phyloP scores from a whole-genome alignment of 2,113 vertebrate genomes.

The Fukomys damarensis region DNA sequence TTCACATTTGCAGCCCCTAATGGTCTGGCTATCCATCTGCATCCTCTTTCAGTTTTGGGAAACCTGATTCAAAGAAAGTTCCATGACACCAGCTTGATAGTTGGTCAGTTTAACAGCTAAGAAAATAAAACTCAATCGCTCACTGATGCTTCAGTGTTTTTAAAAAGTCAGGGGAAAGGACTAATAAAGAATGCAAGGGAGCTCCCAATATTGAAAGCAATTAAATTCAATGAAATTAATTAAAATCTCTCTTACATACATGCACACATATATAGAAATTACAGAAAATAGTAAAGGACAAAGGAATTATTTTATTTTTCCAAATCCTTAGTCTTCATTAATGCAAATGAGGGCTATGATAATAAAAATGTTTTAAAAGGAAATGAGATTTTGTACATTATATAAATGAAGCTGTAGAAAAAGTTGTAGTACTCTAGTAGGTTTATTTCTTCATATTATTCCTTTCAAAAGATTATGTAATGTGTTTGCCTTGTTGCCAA shows the following conservation, averaged over 20 bases:
- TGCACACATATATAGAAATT: not conserved
- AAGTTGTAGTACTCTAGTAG: not conserved
- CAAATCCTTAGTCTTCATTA: conserved; percentile 40
- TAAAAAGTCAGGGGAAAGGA: not conserved
- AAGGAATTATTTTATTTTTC: not conserved
- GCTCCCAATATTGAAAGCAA: not conserved
- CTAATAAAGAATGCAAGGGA: not conserved
- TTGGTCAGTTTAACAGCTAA: not conserved
- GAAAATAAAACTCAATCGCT: not conserved
- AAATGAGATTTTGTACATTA: conserved; percentile 55
- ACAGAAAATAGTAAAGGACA: not conserved
- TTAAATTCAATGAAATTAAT: not conserved
- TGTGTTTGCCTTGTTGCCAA: conserved; percentile 21
- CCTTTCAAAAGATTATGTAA: conserved; percentile 50
- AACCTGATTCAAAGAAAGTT: not conserved
- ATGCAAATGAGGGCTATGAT: conserved; percentile 37
- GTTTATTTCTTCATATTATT: conserved; percentile 44
- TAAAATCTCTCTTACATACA: not conserved
- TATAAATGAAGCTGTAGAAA: conserved; percentile 32
- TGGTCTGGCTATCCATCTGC: not conserved
- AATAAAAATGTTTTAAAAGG: conserved; percentile 48
- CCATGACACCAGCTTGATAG: not conserved
- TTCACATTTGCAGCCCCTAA: not conserved
- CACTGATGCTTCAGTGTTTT: not conserved
- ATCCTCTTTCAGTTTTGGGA: not conserved